Percentiles rank a stretch among this genome's conserved stretches.
phyloP scores from a whole-genome alignment of 2,888 invertebrate genomes.

The Aphidoletes aphidimyza region DNA sequence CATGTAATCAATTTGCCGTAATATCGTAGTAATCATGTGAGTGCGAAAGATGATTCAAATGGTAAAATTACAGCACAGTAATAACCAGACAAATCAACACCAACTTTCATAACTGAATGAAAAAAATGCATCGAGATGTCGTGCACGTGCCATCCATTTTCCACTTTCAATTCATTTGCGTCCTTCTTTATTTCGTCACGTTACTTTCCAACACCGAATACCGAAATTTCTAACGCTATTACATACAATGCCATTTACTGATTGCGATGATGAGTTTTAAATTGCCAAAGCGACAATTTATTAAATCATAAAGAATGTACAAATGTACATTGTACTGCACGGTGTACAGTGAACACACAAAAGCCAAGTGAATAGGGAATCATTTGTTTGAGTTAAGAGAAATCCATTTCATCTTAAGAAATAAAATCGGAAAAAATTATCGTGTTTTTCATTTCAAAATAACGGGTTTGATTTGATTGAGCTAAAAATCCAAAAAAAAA shows the following conservation, averaged over 20 bases:
- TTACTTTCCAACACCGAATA: neutral
- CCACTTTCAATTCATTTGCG: constrained; percentile 40
- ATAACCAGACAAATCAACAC: neutral
- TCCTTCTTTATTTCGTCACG: constrained; percentile 6
- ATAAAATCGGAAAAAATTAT: no score
- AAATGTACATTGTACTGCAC: no score
- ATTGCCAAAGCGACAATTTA: constrained; percentile 17
- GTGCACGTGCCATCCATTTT: constrained; percentile 1
- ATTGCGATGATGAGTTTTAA: constrained; percentile 24
- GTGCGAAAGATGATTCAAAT: constrained; percentile 8
- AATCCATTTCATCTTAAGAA: no score
- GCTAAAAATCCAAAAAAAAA: no score
- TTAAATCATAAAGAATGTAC: neutral
- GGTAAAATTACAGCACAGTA: neutral
- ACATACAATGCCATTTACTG: constrained; percentile 24
- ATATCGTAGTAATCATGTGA: neutral
- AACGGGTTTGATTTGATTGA: no score
- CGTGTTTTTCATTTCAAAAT: no score
- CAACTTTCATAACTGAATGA: neutral
- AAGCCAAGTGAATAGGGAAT: no score
- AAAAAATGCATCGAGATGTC: constrained; percentile 26
- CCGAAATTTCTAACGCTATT: neutral
- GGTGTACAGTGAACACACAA: no score
- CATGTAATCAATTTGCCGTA: neutral
- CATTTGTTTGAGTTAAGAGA: no score